phyloP scores from a whole-genome alignment of 1,140 invertebrate species.

The Lutraria rhynchaena region DNA sequence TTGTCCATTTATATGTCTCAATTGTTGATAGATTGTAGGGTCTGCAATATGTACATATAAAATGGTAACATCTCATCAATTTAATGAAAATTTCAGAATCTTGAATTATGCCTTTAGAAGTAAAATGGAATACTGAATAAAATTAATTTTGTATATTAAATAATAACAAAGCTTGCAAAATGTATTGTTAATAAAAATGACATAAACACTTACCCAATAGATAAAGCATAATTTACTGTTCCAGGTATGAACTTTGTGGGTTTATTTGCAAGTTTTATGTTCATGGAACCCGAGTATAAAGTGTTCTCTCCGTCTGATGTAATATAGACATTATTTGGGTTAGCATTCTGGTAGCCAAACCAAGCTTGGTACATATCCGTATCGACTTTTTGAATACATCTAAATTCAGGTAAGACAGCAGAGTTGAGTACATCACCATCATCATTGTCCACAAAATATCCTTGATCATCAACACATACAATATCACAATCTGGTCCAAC shows the following conservation, averaged over 20 bases:
- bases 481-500: constrained; percentile 74
- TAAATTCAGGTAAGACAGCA: constrained; percentile 60
- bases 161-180: too few relatives aligned
- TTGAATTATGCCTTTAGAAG: too few relatives aligned
- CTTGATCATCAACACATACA: constrained; percentile 67
- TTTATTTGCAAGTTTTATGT: neutral
- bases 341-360: constrained; percentile 75
- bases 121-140: too few relatives aligned
- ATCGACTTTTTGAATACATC: constrained; percentile 60
- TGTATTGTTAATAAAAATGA: too few relatives aligned
- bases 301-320: constrained; percentile 63
- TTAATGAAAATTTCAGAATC: too few relatives aligned
- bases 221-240: constrained; percentile 61
- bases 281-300: constrained; percentile 6
- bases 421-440: constrained; percentile 58
- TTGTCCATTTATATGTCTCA: constrained; percentile 3
- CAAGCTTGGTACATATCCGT: constrained; percentile 60
- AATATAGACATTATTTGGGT: constrained; percentile 71
- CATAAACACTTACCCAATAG: constrained; percentile 67
- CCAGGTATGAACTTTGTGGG: constrained; percentile 67
- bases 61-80: too few relatives aligned
- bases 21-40: neutral
- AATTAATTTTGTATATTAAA: too few relatives aligned
- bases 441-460: constrained; percentile 64
- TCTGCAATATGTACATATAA: constrained; percentile 2